phyloP scores from a whole-genome alignment of 1,140 invertebrate species.

The Streblospio benedicti region DNA sequence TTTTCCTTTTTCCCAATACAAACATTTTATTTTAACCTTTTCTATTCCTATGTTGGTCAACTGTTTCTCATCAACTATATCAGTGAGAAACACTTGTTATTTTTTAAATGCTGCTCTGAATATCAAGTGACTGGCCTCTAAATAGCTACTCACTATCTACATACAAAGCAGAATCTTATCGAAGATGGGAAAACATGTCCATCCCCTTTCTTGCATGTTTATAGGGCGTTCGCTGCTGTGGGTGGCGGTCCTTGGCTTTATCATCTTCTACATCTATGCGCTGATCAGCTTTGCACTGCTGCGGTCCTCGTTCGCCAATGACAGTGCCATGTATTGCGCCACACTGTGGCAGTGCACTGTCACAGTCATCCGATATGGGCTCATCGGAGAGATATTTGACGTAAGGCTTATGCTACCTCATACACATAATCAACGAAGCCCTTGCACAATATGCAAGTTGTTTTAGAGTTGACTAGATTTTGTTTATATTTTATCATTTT shows the following conservation, averaged over 20 bases:
- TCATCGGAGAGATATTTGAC: no score
- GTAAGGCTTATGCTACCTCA: no score
- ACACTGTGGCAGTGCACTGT: conserved; percentile 43
- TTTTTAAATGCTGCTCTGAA: neutral
- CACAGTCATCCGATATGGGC: conserved; percentile 43
- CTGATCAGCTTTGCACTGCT: conserved; percentile 41
- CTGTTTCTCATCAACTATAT: neutral
- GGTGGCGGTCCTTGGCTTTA: conserved; percentile 42
- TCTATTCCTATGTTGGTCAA: no score
- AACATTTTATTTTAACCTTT: no score
- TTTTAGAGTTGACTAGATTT: no score
- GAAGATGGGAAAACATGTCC: neutral
- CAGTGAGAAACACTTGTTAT: neutral
- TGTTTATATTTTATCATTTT: no score
- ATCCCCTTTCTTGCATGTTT: neutral
- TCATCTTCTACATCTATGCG: conserved; percentile 44
- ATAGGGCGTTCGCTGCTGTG: conserved; percentile 43
- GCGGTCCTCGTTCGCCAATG: conserved; percentile 31
- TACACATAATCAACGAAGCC: no score
- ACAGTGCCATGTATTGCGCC: conserved; percentile 36
- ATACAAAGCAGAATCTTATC: neutral
- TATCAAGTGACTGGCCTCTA: neutral
- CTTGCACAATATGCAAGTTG: no score
- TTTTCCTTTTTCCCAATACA: no score
- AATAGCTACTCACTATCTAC: neutral